Evolutionary conservation across 1,140 invertebrate species (phyloP), one percentile per base, ranked within the genome.

Genomic region (Whitmania pigra): DNA sequence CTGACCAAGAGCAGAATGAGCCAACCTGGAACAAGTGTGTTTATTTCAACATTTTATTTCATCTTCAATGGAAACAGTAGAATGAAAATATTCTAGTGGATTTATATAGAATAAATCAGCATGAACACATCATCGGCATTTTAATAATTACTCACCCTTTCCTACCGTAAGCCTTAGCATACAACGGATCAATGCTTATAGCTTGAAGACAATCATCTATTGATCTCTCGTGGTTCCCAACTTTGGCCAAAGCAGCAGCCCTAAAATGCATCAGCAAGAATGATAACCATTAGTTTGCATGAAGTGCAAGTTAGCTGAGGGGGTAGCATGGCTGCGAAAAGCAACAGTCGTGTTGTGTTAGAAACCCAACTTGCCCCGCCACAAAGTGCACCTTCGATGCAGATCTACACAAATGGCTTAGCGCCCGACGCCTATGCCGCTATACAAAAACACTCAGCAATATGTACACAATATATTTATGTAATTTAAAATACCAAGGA

Each of bases 111-210:
- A 6, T 4, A 29, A 18, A 5, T 27, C 18, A 67, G 22, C 31
- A 20, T 3, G 25, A 57, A n/a, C 55, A 57, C 43, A 49, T 49
- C 11, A 49, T 13, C 43, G 5, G 15, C 2, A 49, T 11, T 17
- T 15, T 17, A 5, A 49, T 49, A 11, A 68, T 22, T n/a, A 68
- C 43, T 71, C 11, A 74, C 68, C 74, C 74, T 70, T 70, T 73
- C 31, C 74, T 63, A 49, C 71, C 68, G 53, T 67, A 74, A 25
- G 74, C 74, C 54, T 74, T 74, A 31, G 60, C 55, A 66, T 74
- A 74, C 15, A 67, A 69, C 15, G 74, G 74, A 68, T 74, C 74
- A 18, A 74, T 60, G 17, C 60, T 29, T 66, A 74, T 40, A 20
- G 74, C 74, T 68, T n/a, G 53, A 13, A 67, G 49, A 57, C 73